Conservation (phyloP, 2,888 invertebrate species). For the Magallana nippona region DNA sequence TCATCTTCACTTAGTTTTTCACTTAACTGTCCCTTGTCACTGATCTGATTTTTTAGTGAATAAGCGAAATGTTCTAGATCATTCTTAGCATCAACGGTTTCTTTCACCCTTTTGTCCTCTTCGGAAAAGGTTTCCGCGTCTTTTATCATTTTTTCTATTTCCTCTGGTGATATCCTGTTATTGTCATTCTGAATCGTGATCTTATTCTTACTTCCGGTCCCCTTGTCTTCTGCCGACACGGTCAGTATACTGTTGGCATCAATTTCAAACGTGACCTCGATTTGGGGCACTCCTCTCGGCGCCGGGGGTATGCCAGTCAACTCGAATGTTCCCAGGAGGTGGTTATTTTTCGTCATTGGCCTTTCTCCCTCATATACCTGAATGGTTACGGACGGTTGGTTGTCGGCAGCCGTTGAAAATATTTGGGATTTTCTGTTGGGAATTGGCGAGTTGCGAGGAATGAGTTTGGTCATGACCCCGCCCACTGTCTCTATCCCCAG, state of each 20-base stretch:
- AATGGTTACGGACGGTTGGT: slow-evolving; percentile 99
- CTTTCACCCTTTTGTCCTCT: slow-evolving; percentile 92
- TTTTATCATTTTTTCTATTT: slow-evolving; percentile 99
- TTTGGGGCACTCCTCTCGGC: slow-evolving; percentile 81
- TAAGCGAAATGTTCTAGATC: slow-evolving; percentile 97
- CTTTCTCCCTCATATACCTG: slow-evolving; percentile 98
- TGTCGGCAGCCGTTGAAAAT: slow-evolving; percentile 99
- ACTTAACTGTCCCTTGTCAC: slow-evolving; percentile 97
- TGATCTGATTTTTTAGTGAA: slow-evolving; percentile 90
- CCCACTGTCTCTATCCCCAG: slow-evolving; percentile 99
- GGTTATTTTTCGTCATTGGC: slow-evolving; percentile 99
- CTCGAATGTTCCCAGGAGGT: slow-evolving; percentile 98
- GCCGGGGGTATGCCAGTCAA: slow-evolving; percentile 95
- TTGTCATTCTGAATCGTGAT: slow-evolving; percentile 99
- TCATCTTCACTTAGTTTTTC: slow-evolving; percentile 93
- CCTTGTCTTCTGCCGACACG: slow-evolving; percentile 98
- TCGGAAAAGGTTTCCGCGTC: slow-evolving; percentile 99
- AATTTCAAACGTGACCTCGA: slow-evolving; percentile 82
- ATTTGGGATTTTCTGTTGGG: slow-evolving; percentile 99
- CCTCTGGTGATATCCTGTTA: slow-evolving; percentile 96
- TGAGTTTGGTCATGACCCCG: slow-evolving; percentile 99
- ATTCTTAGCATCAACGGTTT: slow-evolving; percentile 96
- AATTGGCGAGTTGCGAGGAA: slow-evolving; percentile 97
- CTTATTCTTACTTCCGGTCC: slow-evolving; percentile 98
- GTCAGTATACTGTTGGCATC: slow-evolving; percentile 81